Conservation (phyloP, 1,140 invertebrate species). For the Pseudomyrmex cubaensis region DNA sequence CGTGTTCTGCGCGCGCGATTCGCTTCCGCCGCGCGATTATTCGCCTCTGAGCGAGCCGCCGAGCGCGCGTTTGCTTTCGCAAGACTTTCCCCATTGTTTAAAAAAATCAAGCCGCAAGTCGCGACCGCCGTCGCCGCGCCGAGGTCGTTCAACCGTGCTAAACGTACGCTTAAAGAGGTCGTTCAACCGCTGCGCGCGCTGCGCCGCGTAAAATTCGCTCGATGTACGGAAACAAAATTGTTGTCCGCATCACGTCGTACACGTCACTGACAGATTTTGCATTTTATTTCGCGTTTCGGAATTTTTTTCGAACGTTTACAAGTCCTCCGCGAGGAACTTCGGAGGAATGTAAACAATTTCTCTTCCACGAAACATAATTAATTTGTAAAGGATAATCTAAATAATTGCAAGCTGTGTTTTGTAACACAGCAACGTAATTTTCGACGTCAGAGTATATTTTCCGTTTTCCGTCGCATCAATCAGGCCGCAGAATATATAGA, state of each 20-base stretch:
- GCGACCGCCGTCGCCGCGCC: conserved; percentile 20
- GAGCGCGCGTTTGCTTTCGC: conserved; percentile 76
- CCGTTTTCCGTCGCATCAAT: not conserved
- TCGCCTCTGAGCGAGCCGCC: conserved; percentile 53
- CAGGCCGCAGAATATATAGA: not conserved
- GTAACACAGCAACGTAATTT: not conserved
- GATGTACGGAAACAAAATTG: conserved; percentile 30
- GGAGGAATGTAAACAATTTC: not conserved
- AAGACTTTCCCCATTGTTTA: conserved; percentile 84
- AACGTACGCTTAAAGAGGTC: conserved; percentile 64
- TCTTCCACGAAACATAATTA: not conserved
- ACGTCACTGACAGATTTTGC: not conserved
- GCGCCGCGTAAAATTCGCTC: conserved; percentile 17
- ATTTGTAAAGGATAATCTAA: not conserved
- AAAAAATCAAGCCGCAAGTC: conserved; percentile 70
- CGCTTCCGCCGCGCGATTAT: conserved; percentile 54
- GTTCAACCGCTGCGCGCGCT: conserved; percentile 54
- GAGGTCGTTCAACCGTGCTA: conserved; percentile 71
- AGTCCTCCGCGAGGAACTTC: too few species aligned
- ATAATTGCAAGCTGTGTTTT: not conserved
- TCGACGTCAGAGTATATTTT: not conserved
- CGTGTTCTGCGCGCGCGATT: conserved; percentile 35
- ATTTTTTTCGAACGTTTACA: not conserved
- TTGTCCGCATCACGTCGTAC: not conserved
- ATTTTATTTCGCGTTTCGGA: not conserved